A percentile compares a stretch with the other conserved stretches of the same genome.
Evolutionary conservation across 2,113 vertebrate genomes (phyloP).

Genomic region (Protobothrops mucrosquamatus): DNA sequence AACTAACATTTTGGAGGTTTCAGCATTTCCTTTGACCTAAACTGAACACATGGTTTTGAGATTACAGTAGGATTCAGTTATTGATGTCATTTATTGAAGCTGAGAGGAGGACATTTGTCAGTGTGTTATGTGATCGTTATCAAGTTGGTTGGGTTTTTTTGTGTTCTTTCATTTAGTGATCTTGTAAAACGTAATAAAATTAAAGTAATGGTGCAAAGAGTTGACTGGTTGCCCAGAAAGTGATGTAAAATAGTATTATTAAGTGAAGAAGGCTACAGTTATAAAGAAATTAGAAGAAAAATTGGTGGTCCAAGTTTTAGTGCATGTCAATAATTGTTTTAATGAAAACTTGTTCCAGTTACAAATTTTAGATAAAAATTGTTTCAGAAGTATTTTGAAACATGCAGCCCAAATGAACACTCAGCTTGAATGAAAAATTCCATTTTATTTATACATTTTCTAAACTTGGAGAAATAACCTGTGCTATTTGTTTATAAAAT

Average conservation of each 20-base stretch:
- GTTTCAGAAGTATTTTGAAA: slow-evolving; percentile 8
- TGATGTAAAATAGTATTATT: too few relatives aligned
- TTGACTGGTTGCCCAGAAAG: too few relatives aligned
- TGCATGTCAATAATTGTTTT: not conserved
- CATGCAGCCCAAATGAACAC: not conserved
- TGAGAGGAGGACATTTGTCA: too few relatives aligned
- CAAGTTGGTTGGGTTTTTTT: too few relatives aligned
- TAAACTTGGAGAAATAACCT: too few relatives aligned
- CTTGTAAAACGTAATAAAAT: too few relatives aligned
- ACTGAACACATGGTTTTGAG: not conserved
- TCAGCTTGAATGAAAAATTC: not conserved
- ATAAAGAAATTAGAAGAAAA: too few relatives aligned
- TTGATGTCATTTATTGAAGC: too few relatives aligned
- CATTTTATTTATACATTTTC: not conserved
- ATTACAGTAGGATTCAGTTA: not conserved
- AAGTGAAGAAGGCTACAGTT: too few relatives aligned
- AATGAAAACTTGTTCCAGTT: not conserved
- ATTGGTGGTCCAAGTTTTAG: not conserved
- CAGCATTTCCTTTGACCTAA: not conserved
- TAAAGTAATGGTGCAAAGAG: too few relatives aligned
- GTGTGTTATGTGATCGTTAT: too few relatives aligned
- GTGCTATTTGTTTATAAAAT: not conserved
- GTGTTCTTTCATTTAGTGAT: too few relatives aligned
- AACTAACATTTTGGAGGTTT: not conserved
- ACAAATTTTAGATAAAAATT: not conserved